Conservation (phyloP, 2,888 invertebrate genomes). For the Drosophila pseudotakahashii region DNA sequence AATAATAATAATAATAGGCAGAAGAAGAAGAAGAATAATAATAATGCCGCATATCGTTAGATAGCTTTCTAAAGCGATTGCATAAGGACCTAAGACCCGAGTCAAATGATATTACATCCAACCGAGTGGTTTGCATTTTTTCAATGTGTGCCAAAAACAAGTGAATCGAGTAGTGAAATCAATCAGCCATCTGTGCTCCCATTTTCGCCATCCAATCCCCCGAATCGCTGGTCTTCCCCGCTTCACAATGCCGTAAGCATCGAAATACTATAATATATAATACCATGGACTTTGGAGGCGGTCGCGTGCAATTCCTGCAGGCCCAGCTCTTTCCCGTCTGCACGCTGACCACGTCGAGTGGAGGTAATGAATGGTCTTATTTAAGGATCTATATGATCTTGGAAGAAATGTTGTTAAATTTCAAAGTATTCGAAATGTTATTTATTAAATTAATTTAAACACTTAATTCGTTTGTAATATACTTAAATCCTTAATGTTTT, state of each 20-base stretch:
- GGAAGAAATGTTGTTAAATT: no score
- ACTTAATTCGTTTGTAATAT: no score
- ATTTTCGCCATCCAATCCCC: not conserved
- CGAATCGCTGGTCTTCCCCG: not conserved
- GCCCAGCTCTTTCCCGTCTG: constrained; percentile 84
- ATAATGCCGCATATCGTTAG: constrained; percentile 2
- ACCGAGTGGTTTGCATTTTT: constrained; percentile 38
- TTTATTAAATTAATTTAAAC: no score
- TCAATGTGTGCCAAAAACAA: constrained; percentile 47
- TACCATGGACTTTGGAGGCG: constrained; percentile 71
- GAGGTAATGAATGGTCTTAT: constrained; percentile 67
- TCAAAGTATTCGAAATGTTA: no score
- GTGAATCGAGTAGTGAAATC: constrained; percentile 27
- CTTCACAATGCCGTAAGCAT: constrained; percentile 23
- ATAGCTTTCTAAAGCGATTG: not conserved
- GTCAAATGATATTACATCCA: not conserved
- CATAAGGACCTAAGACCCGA: constrained; percentile 18
- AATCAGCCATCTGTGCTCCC: constrained; percentile 25
- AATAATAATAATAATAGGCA: not conserved
- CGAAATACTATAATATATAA: not conserved
- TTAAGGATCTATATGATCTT: no score
- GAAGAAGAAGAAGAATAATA: not conserved
- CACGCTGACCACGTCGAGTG: constrained; percentile 76
- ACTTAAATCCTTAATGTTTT: no score
- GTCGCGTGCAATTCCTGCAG: constrained; percentile 83